A percentile compares a stretch with the other conserved stretches of the same genome.
Evolutionary conservation across 1,140 invertebrate species (phyloP).

Genomic region (Caenorhabditis briggsae): DNA sequence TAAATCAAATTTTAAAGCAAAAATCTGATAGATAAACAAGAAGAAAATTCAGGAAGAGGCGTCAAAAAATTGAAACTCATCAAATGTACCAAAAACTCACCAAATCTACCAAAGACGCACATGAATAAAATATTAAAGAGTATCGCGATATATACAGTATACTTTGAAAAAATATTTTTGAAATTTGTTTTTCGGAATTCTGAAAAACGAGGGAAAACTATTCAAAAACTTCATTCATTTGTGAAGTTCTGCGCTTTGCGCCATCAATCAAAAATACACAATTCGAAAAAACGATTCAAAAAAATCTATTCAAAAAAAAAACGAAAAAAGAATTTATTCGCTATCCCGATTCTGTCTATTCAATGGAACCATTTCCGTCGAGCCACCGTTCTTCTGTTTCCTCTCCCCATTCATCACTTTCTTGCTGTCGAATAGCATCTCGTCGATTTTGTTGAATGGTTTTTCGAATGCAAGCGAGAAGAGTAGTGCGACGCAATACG

Average conservation of each 20-base stretch:
- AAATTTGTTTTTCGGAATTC: too few species aligned
- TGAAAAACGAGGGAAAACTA: too few species aligned
- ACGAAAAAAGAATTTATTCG: slow-evolving; percentile 1
- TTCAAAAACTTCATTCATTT: background rate
- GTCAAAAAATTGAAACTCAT: too few species aligned
- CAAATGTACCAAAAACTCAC: too few species aligned
- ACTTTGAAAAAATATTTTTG: too few species aligned
- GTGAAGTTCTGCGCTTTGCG: background rate
- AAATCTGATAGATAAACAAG: too few species aligned
- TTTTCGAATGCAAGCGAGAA: slow-evolving; percentile 73
- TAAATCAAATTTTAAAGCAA: too few species aligned
- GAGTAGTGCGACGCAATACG: slow-evolving; percentile 72
- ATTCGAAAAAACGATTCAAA: background rate
- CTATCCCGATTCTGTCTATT: slow-evolving; percentile 1
- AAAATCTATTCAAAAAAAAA: background rate
- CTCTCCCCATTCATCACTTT: slow-evolving; percentile 10
- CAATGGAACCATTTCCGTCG: slow-evolving; percentile 22
- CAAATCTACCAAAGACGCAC: too few species aligned
- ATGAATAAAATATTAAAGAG: too few species aligned
- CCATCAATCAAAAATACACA: slow-evolving; percentile 13
- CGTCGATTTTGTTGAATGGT: slow-evolving; percentile 74
- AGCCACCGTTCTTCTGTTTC: background rate
- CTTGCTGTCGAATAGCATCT: slow-evolving; percentile 65
- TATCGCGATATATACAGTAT: too few species aligned
- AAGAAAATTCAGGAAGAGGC: too few species aligned